phyloP scores from a whole-genome alignment of 2,797 vertebrate species.

The Limosa lapponica region DNA sequence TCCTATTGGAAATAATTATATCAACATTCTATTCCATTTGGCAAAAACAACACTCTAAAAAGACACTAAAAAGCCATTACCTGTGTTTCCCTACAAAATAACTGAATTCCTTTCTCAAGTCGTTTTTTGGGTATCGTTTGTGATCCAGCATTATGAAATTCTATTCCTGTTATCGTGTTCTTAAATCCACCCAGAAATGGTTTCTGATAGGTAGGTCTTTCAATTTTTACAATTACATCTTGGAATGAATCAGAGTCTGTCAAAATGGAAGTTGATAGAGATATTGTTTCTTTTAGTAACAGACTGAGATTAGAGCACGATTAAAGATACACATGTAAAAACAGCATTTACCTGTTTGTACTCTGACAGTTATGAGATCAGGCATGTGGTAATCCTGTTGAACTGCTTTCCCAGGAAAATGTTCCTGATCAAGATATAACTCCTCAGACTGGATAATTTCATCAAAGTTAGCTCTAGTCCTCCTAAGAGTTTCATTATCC shows the following conservation, averaged over 20 bases:
- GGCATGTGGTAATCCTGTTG: slow-evolving; percentile 80
- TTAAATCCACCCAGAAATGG: slow-evolving; percentile 91
- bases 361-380: slow-evolving; percentile 84
- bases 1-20: neutral
- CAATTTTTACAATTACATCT: slow-evolving; percentile 86
- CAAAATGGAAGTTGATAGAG: slow-evolving; percentile 34
- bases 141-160: slow-evolving; percentile 89
- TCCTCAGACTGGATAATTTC: slow-evolving; percentile 82
- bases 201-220: slow-evolving; percentile 82
- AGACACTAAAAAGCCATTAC: slow-evolving; percentile 70
- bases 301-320: neutral
- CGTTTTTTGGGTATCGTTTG: slow-evolving; percentile 85
- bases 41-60: neutral
- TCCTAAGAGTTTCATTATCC: slow-evolving; percentile 76
- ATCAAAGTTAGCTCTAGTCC: slow-evolving; percentile 78
- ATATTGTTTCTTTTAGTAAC: neutral
- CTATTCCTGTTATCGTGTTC: slow-evolving; percentile 81
- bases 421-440: slow-evolving; percentile 72
- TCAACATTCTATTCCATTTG: neutral
- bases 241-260: slow-evolving; percentile 74
- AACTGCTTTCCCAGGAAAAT: slow-evolving; percentile 77
- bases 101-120: slow-evolving; percentile 65
- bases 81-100: slow-evolving; percentile 87
- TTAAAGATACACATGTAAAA: neutral
- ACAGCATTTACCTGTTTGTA: slow-evolving; percentile 80